Evolutionary conservation across 2,888 invertebrate species (phyloP), one percentile per base, ranked within the genome.

Genomic region (Agrochola circellaris): DNA sequence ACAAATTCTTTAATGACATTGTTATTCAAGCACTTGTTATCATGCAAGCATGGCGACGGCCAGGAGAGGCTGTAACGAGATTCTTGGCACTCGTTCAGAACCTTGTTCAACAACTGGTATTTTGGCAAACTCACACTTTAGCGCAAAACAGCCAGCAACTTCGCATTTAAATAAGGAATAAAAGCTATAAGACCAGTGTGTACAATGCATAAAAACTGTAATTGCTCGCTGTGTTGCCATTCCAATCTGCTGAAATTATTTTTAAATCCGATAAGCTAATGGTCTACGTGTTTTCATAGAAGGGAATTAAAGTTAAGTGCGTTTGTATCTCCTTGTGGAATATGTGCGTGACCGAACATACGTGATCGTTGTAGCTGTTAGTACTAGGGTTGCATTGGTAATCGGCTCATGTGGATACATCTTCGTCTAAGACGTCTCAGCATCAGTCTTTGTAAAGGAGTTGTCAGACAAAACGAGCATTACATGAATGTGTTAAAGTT

Each of bases 11-110:
- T 30, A 68, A 65, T 60, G 11, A 62, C 34, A 75, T 82, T 82
- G 67, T 60, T 68, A 75, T 88, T 79, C 86, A 88, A 85, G 56
- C 68, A 70, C 64, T 86, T 79, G 77, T 79, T 87, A 84, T 72
- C 87, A 73, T 75, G 79, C 67, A 74, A 71, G 70, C 65, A 62
- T 38, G 51, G 62, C 68, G 42, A 45, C 64, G 60, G 58, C 58
- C 65, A 67, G 42, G 30, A 68, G 64, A 73, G 76, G 60, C 69
- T 77, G 67, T 85, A 79, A 87, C 73, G 70, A 82, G 70, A 73
- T 75, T 82, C 87, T 88, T 87, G 86, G 87, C 89, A 76, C 61
- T 65, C 70, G 74, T 75, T 88, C 87, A 81, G 79, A 66, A 72
- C 56, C 67, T 65, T 77, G 87, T 81, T 74, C 58, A 81, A 84